phyloP scores from a whole-genome alignment of 2,113 vertebrate genomes.

The Oryzias javanicus region DNA sequence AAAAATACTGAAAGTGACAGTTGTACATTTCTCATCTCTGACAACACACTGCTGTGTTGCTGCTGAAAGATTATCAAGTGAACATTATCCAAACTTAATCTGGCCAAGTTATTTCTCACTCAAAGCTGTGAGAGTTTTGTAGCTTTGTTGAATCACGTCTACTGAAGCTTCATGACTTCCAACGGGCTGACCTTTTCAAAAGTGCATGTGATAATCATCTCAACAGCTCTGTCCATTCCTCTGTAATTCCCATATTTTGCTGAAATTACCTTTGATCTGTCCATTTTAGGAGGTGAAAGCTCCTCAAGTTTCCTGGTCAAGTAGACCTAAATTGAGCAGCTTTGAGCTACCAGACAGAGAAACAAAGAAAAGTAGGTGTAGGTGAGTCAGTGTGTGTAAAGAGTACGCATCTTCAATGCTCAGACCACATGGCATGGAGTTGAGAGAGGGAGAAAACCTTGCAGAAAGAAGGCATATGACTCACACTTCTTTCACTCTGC shows the following conservation, averaged over 20 bases:
- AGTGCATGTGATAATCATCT: background rate
- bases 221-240: background rate
- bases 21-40: background rate
- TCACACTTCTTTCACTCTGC: slow-evolving; percentile 51
- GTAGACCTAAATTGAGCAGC: slow-evolving; percentile 38
- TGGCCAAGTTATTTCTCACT: background rate
- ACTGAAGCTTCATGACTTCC: slow-evolving; percentile 1
- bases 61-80: background rate
- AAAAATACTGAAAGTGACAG: too few relatives aligned
- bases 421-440: slow-evolving; percentile 44
- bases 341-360: slow-evolving; percentile 47
- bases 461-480: slow-evolving; percentile 49
- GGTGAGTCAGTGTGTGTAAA: slow-evolving; percentile 55
- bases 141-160: background rate
- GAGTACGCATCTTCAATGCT: slow-evolving; percentile 37
- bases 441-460: slow-evolving; percentile 54
- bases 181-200: slow-evolving; percentile 26
- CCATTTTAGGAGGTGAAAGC: slow-evolving; percentile 4
- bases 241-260: background rate
- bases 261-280: slow-evolving; percentile 10
- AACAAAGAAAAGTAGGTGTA: slow-evolving; percentile 28
- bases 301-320: background rate
- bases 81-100: background rate
- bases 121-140: too few relatives aligned
- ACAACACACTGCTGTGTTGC: background rate